phyloP scores from a whole-genome alignment of 2,888 invertebrate genomes.

The Lasioglossum lativentre region DNA sequence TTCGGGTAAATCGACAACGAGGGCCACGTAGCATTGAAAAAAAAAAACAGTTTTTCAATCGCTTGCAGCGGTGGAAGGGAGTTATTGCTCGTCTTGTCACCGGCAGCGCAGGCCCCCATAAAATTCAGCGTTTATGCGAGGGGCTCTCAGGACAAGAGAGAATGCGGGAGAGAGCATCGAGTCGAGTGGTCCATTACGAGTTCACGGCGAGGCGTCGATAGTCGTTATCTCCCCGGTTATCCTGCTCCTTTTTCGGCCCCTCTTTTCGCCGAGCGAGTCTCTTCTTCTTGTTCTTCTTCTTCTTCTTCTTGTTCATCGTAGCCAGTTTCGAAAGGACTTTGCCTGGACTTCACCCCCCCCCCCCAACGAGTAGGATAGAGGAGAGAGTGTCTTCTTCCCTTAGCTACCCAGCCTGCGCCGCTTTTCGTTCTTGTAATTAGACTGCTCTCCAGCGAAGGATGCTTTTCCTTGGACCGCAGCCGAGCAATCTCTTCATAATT shows the following conservation, averaged over 20 bases:
- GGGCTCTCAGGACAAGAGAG: not conserved
- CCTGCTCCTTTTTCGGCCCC: constrained; percentile 36
- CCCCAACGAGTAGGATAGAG: not conserved
- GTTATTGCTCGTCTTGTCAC: constrained; percentile 12
- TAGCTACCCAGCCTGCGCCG: not conserved
- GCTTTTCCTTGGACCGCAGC: constrained; percentile 58
- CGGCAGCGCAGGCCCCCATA: constrained; percentile 22
- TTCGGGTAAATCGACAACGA: not conserved
- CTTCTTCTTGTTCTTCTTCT: constrained; percentile 9
- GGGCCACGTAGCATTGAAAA: not conserved
- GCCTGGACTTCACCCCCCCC: not conserved
- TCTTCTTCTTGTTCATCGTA: not conserved
- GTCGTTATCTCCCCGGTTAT: constrained; percentile 74
- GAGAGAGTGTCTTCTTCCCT: constrained; percentile 18
- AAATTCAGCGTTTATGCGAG: constrained; percentile 53
- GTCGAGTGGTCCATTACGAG: constrained; percentile 72
- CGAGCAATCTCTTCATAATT: constrained; percentile 68
- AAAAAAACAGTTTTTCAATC: not conserved
- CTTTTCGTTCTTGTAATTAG: constrained; percentile 59
- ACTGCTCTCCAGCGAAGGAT: constrained; percentile 57
- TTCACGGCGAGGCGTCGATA: constrained; percentile 73
- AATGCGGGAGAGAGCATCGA: not conserved
- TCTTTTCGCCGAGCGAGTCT: constrained; percentile 3
- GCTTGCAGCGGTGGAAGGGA: not conserved
- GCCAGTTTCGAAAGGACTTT: constrained; percentile 32